Evolutionary conservation across 2,888 invertebrate species (phyloP).

Genomic region (Pammene fasciana): DNA sequence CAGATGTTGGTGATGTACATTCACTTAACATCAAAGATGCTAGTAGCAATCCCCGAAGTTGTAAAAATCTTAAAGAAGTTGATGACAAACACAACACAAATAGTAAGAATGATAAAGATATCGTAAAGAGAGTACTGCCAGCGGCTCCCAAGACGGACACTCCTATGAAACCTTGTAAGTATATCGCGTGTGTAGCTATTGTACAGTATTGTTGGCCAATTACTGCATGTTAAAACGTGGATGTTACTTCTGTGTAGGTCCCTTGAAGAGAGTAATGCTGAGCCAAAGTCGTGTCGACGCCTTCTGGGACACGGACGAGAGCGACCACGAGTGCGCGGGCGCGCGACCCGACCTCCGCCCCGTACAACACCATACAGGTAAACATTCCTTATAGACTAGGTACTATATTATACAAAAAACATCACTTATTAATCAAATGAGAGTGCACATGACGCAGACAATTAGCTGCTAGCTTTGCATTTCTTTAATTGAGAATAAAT

Average conservation of each 20-base stretch:
- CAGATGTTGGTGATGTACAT: not conserved
- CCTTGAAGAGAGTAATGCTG: constrained; percentile 46
- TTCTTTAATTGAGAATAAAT: too few relatives aligned
- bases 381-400: not conserved
- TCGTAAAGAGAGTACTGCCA: not conserved
- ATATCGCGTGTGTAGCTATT: not conserved
- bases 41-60: not conserved
- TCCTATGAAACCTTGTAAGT: constrained; percentile 15
- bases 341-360: not conserved
- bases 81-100: not conserved
- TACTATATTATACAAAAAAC: too few relatives aligned
- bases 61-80: not conserved
- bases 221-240: not conserved
- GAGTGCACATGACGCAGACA: too few relatives aligned
- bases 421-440: too few relatives aligned
- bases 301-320: constrained; percentile 75
- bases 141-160: not conserved
- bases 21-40: not conserved
- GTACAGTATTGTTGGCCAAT: too few relatives aligned
- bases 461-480: too few relatives aligned
- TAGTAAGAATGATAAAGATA: not conserved
- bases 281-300: constrained; percentile 53
- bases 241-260: not conserved
- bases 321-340: constrained; percentile 51
- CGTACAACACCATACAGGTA: not conserved